phyloP scores from a whole-genome alignment of 2,113 vertebrate species.

The Chaetorhynchus papuensis region DNA sequence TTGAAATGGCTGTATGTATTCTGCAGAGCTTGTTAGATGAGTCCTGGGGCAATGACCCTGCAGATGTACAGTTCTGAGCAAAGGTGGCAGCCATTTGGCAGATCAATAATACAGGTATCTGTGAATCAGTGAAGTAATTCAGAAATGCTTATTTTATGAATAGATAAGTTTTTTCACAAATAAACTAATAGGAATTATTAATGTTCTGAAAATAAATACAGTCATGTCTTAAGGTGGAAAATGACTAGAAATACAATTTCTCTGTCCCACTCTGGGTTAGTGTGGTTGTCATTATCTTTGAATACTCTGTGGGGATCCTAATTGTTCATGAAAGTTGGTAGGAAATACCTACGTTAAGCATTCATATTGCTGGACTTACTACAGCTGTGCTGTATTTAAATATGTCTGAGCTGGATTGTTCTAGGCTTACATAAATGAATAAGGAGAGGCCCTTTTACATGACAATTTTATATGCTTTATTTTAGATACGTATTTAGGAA shows the following conservation, averaged over 20 bases:
- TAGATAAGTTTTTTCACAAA: neutral
- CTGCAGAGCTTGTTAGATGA: neutral
- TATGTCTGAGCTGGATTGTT: neutral
- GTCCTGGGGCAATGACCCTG: neutral
- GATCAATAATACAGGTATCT: neutral
- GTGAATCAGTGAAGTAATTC: neutral
- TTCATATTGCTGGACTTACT: neutral
- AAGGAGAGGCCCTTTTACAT: neutral
- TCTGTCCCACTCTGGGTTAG: neutral
- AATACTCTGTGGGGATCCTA: neutral
- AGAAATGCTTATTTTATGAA: neutral
- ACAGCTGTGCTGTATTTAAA: neutral
- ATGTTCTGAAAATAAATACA: neutral
- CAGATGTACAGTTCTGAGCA: neutral
- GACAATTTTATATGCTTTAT: neutral
- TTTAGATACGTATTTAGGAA: neutral
- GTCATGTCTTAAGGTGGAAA: neutral
- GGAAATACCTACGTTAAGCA: neutral
- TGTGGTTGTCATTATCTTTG: neutral
- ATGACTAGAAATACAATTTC: neutral
- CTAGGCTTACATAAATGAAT: neutral
- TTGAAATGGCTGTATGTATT: neutral
- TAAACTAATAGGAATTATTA: neutral
- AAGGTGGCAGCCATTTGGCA: neutral
- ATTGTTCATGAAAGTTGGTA: neutral